A percentile compares a stretch with the other conserved stretches of the same genome.
Conservation (phyloP, 1,140 invertebrate genomes). For the Babylonia areolata region DNA sequence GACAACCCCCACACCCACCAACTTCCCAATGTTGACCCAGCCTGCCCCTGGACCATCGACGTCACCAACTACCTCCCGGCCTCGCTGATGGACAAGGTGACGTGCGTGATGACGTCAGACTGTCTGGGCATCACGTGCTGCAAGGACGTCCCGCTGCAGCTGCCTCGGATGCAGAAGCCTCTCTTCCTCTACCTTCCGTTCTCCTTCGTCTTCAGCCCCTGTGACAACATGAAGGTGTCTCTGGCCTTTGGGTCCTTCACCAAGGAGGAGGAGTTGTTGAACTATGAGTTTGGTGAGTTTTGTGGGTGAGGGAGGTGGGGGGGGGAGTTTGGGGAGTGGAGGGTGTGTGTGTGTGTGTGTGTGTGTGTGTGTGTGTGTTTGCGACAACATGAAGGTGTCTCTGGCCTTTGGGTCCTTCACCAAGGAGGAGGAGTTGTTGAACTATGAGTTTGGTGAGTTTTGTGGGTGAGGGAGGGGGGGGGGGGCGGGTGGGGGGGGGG, state of each 20-base stretch:
- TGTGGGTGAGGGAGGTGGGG: too few relatives aligned
- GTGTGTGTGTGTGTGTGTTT: too few relatives aligned
- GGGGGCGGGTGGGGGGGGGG: too few relatives aligned
- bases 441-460: slow-evolving; percentile 51
- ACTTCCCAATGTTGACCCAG: too few relatives aligned
- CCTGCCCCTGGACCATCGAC: slow-evolving; percentile 51
- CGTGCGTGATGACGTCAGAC: slow-evolving; percentile 51
- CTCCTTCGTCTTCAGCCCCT: slow-evolving; percentile 50
- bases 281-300: slow-evolving; percentile 52
- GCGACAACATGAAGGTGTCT: slow-evolving; percentile 48
- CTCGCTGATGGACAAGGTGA: slow-evolving; percentile 38
- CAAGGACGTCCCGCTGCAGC: slow-evolving; percentile 43
- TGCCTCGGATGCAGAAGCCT: slow-evolving; percentile 47
- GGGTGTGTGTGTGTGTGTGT: too few relatives aligned
- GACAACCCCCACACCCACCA: too few relatives aligned
- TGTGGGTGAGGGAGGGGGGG: too few relatives aligned
- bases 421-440: slow-evolving; percentile 41
- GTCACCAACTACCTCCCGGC: slow-evolving; percentile 45
- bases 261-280: slow-evolving; percentile 44
- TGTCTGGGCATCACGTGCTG: slow-evolving; percentile 57
- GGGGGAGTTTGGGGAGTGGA: too few relatives aligned
- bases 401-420: slow-evolving; percentile 46
- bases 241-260: slow-evolving; percentile 47
- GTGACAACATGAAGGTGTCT: slow-evolving; percentile 50
- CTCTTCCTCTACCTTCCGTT: slow-evolving; percentile 46